Evolutionary conservation across 2,113 vertebrate genomes (phyloP), one percentile per base, ranked within the genome.

Genomic region (Thamnaconus septentrionalis): DNA sequence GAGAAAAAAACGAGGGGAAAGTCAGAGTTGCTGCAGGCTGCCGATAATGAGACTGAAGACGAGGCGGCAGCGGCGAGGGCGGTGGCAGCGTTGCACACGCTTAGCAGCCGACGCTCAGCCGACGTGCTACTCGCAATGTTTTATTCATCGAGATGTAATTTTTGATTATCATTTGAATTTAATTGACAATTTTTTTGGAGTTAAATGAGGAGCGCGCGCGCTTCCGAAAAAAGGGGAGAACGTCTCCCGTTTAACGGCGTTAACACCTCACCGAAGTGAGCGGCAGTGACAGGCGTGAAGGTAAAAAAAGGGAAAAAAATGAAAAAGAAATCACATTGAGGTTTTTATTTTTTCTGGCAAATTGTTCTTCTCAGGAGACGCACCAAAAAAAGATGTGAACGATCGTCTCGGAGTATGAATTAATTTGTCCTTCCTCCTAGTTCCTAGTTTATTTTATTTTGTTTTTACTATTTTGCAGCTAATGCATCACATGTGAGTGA

Each of bases 111-210:
- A 31, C 18, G 18, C 18, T 31, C 18, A 31, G 18, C 77, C 72
- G 50, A 77, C 12, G 66, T 84, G 76, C 56, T 57, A 76, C 74
- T 64, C 79, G 67, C 79, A 76, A 79, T 84, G 77, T 82, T 82
- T 86, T 79, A 86, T 86, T 87, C 78, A 81, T 87, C 49, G 68
- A 70, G 66, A 79, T 76, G 64, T 75, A 69, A 80, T 82, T 73
- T 66, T 80, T 73, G 69, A 82, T 85, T 80, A 78, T 31, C 70
- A 73, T 70, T 83, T 72, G 77, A 82, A 82, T 79, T 76, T 75
- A 82, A 86, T 79, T 82, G 79, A 76, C 77, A 71, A 31, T 31
- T 31, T 31, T 31, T 84, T 78, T 82, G 69, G 64, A 80, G 72
- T 78, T 66, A 84, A 80, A 77, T 66, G 64, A 76, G 60, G 64